These are phyloP conservation scores for Oceanodroma tethys DNA, from an alignment of 2,113 vertebrate species.

Conservation along the genomic window DNA sequence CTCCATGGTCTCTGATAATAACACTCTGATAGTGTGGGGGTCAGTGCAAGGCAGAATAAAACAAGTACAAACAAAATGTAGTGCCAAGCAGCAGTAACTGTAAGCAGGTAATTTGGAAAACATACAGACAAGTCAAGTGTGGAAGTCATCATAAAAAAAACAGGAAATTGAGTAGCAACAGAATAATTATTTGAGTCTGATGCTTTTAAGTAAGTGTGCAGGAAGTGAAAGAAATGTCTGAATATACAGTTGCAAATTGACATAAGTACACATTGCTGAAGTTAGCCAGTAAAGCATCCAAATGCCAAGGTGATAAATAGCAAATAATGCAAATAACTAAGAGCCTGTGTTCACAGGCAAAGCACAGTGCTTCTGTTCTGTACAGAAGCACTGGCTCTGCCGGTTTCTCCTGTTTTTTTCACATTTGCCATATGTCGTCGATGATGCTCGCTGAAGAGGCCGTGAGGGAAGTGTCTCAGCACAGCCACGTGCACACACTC, in stretches of 20 bases:
- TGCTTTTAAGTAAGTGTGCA: neutral
- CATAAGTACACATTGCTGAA: neutral
- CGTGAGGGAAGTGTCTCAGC: neutral
- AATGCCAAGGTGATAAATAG: neutral
- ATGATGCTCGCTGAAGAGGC: neutral
- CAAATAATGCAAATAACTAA: neutral
- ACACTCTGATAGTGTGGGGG: too few species aligned
- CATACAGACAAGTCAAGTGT: neutral
- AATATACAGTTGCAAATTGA: neutral
- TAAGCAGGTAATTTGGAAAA: neutral
- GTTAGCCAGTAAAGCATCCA: neutral
- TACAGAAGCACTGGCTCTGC: neutral
- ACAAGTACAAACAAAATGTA: neutral
- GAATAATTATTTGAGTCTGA: neutral
- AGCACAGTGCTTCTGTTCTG: neutral
- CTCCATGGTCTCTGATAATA: neutral
- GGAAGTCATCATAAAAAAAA: neutral
- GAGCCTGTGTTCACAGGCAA: neutral
- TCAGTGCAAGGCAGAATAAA: neutral
- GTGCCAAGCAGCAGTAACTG: neutral
- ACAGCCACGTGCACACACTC: neutral
- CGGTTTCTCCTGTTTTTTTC: neutral
- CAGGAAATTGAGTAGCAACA: neutral
- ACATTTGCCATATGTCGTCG: accelerated
- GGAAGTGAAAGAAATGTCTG: neutral